These are phyloP conservation scores for Chauna torquata DNA, from an alignment of 2,113 vertebrate species.

Conservation along the genomic window DNA sequence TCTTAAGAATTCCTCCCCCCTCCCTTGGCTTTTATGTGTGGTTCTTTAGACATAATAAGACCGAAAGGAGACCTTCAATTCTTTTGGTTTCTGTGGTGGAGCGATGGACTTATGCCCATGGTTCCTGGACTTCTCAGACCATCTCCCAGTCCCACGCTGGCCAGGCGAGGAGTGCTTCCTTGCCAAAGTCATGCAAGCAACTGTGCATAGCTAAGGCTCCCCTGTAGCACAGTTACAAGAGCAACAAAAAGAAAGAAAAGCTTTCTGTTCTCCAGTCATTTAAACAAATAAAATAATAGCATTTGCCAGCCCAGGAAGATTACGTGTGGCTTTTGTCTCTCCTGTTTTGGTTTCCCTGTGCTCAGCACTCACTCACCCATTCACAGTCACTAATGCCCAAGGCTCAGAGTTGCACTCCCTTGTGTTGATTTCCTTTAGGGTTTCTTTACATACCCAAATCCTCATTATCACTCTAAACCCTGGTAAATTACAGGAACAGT, in stretches of 20 bases:
- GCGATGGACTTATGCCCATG: neutral
- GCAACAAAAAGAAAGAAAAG: slow-evolving; percentile 22
- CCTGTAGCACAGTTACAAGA: neutral
- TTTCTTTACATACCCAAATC: slow-evolving; percentile 57
- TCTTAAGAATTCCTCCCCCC: neutral
- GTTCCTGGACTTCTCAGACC: neutral
- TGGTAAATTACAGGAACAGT: neutral
- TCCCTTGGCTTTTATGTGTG: neutral
- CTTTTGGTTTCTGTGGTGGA: neutral
- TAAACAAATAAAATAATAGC: slow-evolving; percentile 51
- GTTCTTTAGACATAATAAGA: neutral
- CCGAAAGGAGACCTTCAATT: neutral
- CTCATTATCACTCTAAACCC: slow-evolving; percentile 42
- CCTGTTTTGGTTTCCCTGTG: slow-evolving; percentile 5
- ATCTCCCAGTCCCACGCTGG: neutral
- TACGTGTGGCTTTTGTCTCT: slow-evolving; percentile 33
- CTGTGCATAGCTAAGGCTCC: neutral
- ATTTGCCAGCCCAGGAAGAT: slow-evolving; percentile 45
- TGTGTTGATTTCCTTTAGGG: slow-evolving; percentile 8
- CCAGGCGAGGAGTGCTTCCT: neutral
- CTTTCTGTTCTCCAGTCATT: slow-evolving; percentile 23
- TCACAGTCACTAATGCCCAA: neutral
- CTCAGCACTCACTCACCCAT: slow-evolving; percentile 14
- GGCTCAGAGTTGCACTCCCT: slow-evolving; percentile 11
- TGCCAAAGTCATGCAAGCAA: neutral